These are phyloP conservation scores for Leontocebus nigricollis DNA, from an alignment of 2,797 vertebrate genomes.

Conservation along the genomic window DNA sequence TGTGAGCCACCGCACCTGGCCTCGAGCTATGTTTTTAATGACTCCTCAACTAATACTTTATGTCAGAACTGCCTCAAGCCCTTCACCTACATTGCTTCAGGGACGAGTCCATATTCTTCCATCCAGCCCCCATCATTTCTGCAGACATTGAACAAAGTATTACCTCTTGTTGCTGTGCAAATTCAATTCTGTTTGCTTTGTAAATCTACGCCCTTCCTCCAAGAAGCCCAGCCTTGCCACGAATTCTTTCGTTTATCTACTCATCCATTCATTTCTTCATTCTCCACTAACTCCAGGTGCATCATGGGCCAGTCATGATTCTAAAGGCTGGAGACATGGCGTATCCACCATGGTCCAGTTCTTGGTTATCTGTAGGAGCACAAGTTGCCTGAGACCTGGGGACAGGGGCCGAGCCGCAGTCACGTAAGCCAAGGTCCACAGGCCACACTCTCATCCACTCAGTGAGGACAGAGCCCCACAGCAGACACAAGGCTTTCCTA, in stretches of 20 bases:
- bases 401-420: accelerated
- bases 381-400: accelerated
- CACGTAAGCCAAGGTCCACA: accelerated
- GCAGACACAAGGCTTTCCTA: accelerated
- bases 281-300: too few species aligned
- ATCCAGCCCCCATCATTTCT: accelerated
- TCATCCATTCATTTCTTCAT: accelerated
- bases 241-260: accelerated
- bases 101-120: accelerated
- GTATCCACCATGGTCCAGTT: accelerated
- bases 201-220: neutral
- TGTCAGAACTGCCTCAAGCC: accelerated
- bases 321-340: accelerated
- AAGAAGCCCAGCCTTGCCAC: accelerated
- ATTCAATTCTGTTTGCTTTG: neutral
- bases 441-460: accelerated
- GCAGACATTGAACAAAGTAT: neutral
- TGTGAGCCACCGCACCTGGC: too few species aligned
- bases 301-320: accelerated
- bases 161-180: neutral
- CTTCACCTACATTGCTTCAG: accelerated
- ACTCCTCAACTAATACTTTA: neutral
- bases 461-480: accelerated
- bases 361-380: accelerated
- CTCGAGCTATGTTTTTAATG: neutral